Evolutionary conservation across 2,113 vertebrate genomes (phyloP).

Genomic region (Mionectes macconnelli): DNA sequence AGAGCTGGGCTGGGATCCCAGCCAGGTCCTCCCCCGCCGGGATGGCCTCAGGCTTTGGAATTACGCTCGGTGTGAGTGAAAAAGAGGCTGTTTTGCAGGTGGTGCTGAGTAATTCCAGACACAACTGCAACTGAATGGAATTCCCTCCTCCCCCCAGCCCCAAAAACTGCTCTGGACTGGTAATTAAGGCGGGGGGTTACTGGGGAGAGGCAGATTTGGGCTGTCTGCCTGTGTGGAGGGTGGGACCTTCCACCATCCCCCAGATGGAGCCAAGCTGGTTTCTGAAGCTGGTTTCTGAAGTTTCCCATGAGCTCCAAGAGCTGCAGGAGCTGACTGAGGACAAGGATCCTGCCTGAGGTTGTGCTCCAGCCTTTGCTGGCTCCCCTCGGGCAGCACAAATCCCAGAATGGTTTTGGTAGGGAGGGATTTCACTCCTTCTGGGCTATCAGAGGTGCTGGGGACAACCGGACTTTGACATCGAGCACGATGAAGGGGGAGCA

Average conservation of each 20-base stretch:
- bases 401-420: not conserved
- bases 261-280: not conserved
- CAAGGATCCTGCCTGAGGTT: not conserved
- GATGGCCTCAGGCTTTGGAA: not conserved
- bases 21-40: not conserved
- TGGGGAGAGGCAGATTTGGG: not conserved
- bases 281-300: not conserved
- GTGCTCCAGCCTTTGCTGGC: not conserved
- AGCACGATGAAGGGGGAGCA: too few relatives aligned
- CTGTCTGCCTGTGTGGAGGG: not conserved
- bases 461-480: not conserved
- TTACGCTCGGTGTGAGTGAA: not conserved
- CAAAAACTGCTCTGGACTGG: not conserved
- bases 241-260: not conserved
- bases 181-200: not conserved
- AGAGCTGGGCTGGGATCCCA: not conserved
- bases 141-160: not conserved
- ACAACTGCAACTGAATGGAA: not conserved
- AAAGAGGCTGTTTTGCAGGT: not conserved
- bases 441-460: too few relatives aligned
- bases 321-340: not conserved
- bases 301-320: not conserved
- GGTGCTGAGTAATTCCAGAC: not conserved
- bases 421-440: not conserved
- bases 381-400: not conserved